These are phyloP conservation scores for Petaurus breviceps DNA, from an alignment of 2,113 vertebrate species.

Conservation along the genomic window DNA sequence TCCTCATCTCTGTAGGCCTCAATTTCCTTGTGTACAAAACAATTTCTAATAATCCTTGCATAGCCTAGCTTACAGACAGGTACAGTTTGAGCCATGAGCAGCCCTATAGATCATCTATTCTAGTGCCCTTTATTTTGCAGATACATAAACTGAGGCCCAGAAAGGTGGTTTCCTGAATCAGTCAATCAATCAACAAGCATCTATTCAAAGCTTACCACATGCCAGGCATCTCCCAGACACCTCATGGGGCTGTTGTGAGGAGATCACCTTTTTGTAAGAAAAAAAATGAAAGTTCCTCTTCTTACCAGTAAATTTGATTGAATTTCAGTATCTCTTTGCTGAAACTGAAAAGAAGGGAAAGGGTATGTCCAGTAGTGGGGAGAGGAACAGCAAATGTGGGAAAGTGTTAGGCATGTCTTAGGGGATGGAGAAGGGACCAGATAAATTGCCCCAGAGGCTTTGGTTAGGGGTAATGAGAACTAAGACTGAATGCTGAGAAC, in stretches of 20 bases:
- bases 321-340: neutral
- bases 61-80: neutral
- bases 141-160: neutral
- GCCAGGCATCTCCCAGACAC: neutral
- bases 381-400: neutral
- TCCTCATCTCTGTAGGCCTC: neutral
- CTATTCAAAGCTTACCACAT: neutral
- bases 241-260: neutral
- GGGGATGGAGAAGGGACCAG: neutral
- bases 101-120: neutral
- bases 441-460: neutral
- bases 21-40: neutral
- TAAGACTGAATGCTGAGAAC: neutral
- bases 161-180: neutral
- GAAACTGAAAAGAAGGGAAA: neutral
- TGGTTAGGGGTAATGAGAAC: neutral
- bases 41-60: neutral
- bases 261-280: neutral
- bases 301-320: neutral
- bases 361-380: neutral
- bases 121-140: neutral
- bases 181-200: neutral
- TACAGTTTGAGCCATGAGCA: neutral
- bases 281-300: neutral
- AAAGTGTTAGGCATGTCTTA: neutral